Evolutionary conservation across 2,888 invertebrate genomes (phyloP).

Genomic region (Ochropleura leucogaster): DNA sequence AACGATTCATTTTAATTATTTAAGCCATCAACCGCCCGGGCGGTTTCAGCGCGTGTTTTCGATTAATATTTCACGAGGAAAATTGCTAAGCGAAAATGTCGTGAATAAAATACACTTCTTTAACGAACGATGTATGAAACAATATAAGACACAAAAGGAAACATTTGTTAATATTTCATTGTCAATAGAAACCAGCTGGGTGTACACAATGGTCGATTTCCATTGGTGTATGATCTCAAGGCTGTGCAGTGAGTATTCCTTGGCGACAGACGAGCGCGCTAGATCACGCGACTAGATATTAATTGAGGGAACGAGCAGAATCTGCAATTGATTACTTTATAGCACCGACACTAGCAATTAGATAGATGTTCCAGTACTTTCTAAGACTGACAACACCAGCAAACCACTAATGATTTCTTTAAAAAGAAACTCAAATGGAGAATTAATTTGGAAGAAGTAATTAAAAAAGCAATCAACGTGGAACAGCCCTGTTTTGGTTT

Average conservation of each 20-base stretch:
- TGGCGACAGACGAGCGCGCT: slow-evolving; percentile 41
- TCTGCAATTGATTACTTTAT: slow-evolving; percentile 46
- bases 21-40: slow-evolving; percentile 21
- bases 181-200: slow-evolving; percentile 27
- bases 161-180: slow-evolving; percentile 19
- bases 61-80: slow-evolving; percentile 27
- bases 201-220: slow-evolving; percentile 44
- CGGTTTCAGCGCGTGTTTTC: slow-evolving; percentile 7
- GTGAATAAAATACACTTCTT: slow-evolving; percentile 2
- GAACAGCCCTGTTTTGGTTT: slow-evolving; percentile 3
- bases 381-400: slow-evolving; percentile 1
- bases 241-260: slow-evolving; percentile 27
- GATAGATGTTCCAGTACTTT: background rate
- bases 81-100: slow-evolving; percentile 26
- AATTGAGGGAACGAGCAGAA: slow-evolving; percentile 39
- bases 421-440: background rate
- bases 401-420: slow-evolving; percentile 2
- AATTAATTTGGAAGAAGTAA: background rate
- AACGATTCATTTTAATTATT: slow-evolving; percentile 48
- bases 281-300: slow-evolving; percentile 53
- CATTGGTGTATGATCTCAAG: slow-evolving; percentile 32
- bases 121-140: slow-evolving; percentile 6
- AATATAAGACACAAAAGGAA: slow-evolving; percentile 2
- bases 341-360: slow-evolving; percentile 35
- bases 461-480: slow-evolving; percentile 4